These are phyloP conservation scores for Manis javanica DNA, from an alignment of 2,797 vertebrate species.

Conservation along the genomic window DNA sequence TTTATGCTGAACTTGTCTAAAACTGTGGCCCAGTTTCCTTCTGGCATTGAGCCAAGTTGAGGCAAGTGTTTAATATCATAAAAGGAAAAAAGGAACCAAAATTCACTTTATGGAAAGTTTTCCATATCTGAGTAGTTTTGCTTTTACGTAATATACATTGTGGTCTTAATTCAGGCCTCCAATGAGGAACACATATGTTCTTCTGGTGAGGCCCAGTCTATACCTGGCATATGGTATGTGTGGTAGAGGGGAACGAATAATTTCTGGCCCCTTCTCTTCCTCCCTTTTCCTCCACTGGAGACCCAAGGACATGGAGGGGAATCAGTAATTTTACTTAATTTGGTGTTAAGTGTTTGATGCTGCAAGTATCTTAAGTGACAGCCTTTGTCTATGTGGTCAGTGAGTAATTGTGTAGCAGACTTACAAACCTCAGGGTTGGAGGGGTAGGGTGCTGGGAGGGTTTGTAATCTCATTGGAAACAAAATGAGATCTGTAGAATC, in stretches of 20 bases:
- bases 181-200: slow-evolving; percentile 44
- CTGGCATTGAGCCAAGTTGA: background rate
- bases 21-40: background rate
- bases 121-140: slow-evolving; percentile 11
- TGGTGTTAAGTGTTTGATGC: background rate
- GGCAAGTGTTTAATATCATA: background rate
- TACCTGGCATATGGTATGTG: background rate
- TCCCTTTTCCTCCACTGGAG: background rate
- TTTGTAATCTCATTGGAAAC: background rate
- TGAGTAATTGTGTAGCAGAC: background rate
- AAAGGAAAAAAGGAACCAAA: background rate
- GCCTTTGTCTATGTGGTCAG: background rate
- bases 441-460: background rate
- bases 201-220: background rate
- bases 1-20: background rate
- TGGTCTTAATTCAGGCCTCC: slow-evolving; percentile 65
- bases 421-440: background rate
- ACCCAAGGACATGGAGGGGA: background rate
- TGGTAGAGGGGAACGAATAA: background rate
- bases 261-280: background rate
- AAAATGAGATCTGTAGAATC: background rate
- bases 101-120: background rate
- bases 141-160: slow-evolving; percentile 50
- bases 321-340: background rate
- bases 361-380: background rate